phyloP scores from a whole-genome alignment of 2,113 vertebrate species.

The Rhipidura dahli region DNA sequence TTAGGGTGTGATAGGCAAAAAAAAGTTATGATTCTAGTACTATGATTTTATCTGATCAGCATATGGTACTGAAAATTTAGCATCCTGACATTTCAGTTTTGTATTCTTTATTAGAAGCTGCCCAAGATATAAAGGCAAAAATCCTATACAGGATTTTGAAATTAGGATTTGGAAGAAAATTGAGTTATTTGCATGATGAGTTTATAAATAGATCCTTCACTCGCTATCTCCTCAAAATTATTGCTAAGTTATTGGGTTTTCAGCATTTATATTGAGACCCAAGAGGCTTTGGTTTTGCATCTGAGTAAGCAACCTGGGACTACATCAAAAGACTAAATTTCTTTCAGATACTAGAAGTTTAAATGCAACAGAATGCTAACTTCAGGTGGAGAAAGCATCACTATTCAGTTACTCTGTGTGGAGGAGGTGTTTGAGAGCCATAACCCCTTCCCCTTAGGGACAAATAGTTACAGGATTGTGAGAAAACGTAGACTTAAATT shows the following conservation, averaged over 20 bases:
- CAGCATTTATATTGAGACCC: not conserved
- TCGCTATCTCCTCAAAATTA: not conserved
- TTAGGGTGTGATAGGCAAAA: not conserved
- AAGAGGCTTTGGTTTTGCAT: not conserved
- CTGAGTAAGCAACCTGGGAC: not conserved
- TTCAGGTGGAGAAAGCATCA: not conserved
- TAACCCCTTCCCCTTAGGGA: not conserved
- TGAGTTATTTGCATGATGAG: not conserved
- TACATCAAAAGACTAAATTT: not conserved
- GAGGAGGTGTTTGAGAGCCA: not conserved
- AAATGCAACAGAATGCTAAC: not conserved
- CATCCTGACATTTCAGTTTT: not conserved
- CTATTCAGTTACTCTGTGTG: not conserved
- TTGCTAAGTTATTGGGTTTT: not conserved
- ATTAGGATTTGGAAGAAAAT: not conserved
- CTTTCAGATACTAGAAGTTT: not conserved
- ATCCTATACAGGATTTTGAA: not conserved
- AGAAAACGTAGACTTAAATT: not conserved
- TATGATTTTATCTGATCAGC: not conserved
- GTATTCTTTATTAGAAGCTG: not conserved
- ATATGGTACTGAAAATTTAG: not conserved
- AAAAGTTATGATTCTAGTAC: not conserved
- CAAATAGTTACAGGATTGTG: not conserved
- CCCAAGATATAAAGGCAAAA: not conserved
- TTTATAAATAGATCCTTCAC: not conserved